Evolutionary conservation across 2,888 invertebrate species (phyloP), one percentile per base, ranked within the genome.

Genomic region (Drepana falcataria): DNA sequence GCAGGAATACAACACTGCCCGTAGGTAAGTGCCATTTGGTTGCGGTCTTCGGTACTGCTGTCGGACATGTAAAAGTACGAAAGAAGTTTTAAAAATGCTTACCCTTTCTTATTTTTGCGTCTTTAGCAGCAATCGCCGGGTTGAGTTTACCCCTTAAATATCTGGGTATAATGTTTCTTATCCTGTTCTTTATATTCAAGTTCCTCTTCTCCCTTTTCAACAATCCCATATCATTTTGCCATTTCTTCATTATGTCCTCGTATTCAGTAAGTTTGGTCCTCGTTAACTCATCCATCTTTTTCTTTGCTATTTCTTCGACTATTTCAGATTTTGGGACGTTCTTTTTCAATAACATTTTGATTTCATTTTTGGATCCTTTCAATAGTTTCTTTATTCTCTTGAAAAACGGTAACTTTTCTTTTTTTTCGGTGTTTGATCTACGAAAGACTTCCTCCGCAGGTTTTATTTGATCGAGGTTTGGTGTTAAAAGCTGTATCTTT

Each of bases 161-260:
- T 48, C 70, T 71, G 2, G 87, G 87, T 60, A 87, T 71, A 3
- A 87, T 85, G 57, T 77, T 81, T 51, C 81, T 84, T 6, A 85
- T 77, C n/a, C 77, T 71, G 47, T 66, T 64, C 33, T 66, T 60
- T 7, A 66, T 65, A 2, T 68, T 61, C 33, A 69, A 65, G 9
- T 55, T 58, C n/a, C 56, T 48, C 2, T 79, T 85, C 1, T 59
- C 61, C 54, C 73, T 69, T 33, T 64, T 65, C 2, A 68, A 48
- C 0, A 78, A 56, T 33, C 77, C 75, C 9, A 85, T 67, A 55
- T 75, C 73, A 0, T 69, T 66, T 58, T 86, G 83, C 87, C 87
- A 86, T 58, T 65, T 79, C 3, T 60, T 68, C 79, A 85, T 81
- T 1, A 74, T 72, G 6, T 74, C 61, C 56, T 79, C 75, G 51